Evolutionary conservation across 2,113 vertebrate species (phyloP).

Genomic region (Ceyx margarethae): DNA sequence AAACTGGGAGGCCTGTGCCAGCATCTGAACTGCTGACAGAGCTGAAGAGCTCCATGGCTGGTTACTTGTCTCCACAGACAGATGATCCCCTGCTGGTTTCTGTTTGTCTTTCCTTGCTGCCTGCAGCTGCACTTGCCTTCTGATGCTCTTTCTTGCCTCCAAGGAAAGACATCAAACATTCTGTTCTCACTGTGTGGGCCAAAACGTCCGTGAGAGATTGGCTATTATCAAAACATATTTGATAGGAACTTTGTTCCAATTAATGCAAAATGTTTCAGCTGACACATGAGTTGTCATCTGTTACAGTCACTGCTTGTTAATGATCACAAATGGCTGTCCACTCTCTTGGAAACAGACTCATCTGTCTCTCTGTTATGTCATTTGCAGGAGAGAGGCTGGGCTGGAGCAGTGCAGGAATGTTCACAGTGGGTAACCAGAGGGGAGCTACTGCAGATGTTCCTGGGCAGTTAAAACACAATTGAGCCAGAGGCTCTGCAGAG

Average conservation of each 20-base stretch:
- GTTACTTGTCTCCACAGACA: background rate
- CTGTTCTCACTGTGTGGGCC: background rate
- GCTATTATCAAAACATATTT: conserved; percentile 20
- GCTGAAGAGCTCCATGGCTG: background rate
- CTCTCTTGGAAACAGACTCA: background rate
- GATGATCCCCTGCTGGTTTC: background rate
- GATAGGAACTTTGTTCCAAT: conserved; percentile 31
- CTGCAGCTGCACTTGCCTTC: background rate
- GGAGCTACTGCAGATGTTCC: background rate
- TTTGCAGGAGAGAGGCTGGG: background rate
- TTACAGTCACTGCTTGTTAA: conserved; percentile 13
- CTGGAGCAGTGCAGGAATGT: background rate
- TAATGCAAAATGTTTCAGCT: background rate
- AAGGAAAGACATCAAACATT: background rate
- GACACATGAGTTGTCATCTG: background rate
- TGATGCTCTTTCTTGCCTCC: background rate
- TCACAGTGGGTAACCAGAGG: background rate
- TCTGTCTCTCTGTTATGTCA: background rate
- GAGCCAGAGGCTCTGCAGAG: background rate
- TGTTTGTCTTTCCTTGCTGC: background rate
- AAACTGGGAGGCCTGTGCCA: background rate
- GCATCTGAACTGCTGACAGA: background rate
- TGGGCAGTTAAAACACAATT: background rate
- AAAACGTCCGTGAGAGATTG: background rate
- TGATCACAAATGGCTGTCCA: conserved; percentile 12